Percentiles rank a stretch among this genome's conserved stretches.
Conservation (phyloP, 2,113 vertebrate genomes). For the Saccopteryx bilineata region DNA sequence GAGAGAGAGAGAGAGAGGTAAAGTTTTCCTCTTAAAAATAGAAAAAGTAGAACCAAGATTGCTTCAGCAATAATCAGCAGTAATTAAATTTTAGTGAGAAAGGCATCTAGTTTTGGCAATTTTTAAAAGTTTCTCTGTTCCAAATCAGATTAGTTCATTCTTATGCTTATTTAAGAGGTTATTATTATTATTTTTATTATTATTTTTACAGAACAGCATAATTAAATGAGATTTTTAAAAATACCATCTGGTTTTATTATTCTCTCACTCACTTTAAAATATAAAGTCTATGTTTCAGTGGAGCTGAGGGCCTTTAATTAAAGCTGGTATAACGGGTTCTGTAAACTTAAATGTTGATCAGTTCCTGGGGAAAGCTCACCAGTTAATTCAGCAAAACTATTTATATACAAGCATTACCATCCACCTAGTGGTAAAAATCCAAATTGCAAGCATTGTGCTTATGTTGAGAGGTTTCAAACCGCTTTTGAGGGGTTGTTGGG, state of each 20-base stretch:
- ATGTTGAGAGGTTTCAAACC: background rate
- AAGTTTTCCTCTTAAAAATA: constrained; percentile 6
- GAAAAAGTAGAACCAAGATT: constrained; percentile 20
- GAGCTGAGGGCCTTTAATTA: background rate
- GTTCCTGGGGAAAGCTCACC: background rate
- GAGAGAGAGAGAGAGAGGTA: background rate
- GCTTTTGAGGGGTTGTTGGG: background rate
- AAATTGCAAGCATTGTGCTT: constrained; percentile 39
- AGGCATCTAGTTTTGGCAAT: background rate
- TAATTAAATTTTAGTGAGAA: constrained; percentile 8
- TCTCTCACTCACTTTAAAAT: background rate
- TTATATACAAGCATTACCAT: background rate
- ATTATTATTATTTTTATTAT: background rate
- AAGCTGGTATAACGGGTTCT: background rate
- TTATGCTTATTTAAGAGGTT: background rate
- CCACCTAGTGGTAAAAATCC: constrained; percentile 76
- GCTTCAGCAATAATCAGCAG: background rate
- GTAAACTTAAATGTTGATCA: background rate
- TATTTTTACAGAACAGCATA: constrained; percentile 16
- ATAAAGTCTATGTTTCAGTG: background rate
- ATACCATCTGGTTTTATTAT: constrained; percentile 11
- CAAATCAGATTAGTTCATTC: background rate
- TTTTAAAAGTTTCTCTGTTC: background rate
- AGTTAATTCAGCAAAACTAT: background rate
- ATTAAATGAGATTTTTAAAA: background rate